Evolutionary conservation across 2,797 vertebrate genomes (phyloP), one percentile per base, ranked within the genome.

Genomic region (Cephalopachus bancanus): DNA sequence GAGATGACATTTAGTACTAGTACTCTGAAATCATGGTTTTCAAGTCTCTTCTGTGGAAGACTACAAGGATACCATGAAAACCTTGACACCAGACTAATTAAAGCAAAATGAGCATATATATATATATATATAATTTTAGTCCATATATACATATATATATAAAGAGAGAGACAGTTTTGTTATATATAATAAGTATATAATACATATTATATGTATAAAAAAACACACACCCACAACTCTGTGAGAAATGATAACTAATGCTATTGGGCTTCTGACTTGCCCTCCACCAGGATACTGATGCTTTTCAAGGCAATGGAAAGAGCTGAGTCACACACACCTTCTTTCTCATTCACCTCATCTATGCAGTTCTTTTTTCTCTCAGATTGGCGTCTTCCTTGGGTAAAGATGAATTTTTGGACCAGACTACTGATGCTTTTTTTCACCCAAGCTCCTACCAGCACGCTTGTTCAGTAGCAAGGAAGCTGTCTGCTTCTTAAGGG

Each of bases 31-130:
- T n/a, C 30, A 60, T 0, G 83, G 62, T 28, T 55, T 94, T 96
- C 55, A 62, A 92, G 79, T 67, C 44, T 60, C 28, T 76, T 94
- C 85, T 80, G 28, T 55, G 53, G 91, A 93, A 20, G 74, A 74
- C 49, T 44, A 3, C 53, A 88, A 81, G 26, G 49, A 5, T 7
- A 2, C 51, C 72, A 78, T 49, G 49, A 86, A 90, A 96, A 95
- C 26, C 2, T 30, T 22, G 57, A 53, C 67, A 78, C n/a, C 71
- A 86, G 51, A 69, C 15, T 79, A 89, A 93, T 33, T 44, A 96
- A 96, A 84, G 64, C 57, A 95, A 89, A 87, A 87, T n/a, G 24
- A 93, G 80, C 5, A 83, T 15, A 72, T 44, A 44, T 44, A 44
- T 44, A 44, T 44, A 44, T 44, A 5, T 44, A 44, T 44, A 44